Evolutionary conservation across 2,888 invertebrate genomes (phyloP).

Genomic region (Cheilosia grossa): DNA sequence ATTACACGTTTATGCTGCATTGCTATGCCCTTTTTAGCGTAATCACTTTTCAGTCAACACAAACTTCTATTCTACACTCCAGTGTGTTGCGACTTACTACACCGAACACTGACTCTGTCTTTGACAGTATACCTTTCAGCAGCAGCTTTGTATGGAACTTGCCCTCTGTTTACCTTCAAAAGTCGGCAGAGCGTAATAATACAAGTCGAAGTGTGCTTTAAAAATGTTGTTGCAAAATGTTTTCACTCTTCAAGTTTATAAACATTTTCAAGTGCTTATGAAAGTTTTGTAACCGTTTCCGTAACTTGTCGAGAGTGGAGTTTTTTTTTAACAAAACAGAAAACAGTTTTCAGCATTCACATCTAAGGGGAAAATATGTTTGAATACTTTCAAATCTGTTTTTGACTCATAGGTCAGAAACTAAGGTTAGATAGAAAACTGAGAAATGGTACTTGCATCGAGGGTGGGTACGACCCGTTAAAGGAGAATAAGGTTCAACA

Average conservation of each 20-base stretch:
- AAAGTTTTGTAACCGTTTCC: neutral
- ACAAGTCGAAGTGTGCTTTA: conserved; percentile 3
- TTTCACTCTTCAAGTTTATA: conserved; percentile 1
- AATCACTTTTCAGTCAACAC: neutral
- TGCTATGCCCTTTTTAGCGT: conserved; percentile 3
- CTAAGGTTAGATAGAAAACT: no score
- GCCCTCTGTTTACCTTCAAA: neutral
- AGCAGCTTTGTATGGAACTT: neutral
- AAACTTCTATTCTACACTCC: neutral
- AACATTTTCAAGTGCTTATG: neutral
- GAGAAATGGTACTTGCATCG: no score
- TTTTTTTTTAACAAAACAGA: neutral
- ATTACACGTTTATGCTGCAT: neutral
- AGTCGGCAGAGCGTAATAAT: neutral
- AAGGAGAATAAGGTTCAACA: no score
- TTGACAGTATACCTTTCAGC: conserved; percentile 9
- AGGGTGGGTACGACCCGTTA: no score
- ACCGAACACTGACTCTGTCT: neutral
- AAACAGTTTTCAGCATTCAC: no score
- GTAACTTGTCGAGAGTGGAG: neutral
- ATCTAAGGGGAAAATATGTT: no score
- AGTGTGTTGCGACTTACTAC: neutral
- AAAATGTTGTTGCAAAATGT: neutral
- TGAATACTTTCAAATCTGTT: no score
- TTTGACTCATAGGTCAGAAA: no score